These are phyloP conservation scores for Dasysyrphus albostriatus DNA, from an alignment of 2,888 invertebrate species.

Conservation along the genomic window DNA sequence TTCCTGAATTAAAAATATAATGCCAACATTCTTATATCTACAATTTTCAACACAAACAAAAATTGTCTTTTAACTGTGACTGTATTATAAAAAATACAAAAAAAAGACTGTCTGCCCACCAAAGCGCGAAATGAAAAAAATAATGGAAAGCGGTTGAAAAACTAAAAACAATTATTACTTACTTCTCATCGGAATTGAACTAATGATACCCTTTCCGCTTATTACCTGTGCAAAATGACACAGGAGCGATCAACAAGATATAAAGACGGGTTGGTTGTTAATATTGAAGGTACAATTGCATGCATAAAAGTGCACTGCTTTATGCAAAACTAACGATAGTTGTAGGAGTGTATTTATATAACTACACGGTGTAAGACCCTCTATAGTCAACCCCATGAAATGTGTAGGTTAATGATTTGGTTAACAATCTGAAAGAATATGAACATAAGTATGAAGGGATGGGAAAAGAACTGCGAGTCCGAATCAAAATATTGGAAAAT, in stretches of 20 bases:
- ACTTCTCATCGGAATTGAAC: constrained; percentile 49
- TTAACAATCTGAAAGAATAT: not conserved
- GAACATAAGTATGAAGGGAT: no score
- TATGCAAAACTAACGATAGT: constrained; percentile 5
- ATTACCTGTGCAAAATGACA: constrained; percentile 70
- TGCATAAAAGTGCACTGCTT: constrained; percentile 18
- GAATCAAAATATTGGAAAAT: not conserved
- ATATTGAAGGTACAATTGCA: not conserved
- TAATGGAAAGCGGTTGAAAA: constrained; percentile 55
- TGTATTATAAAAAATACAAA: not conserved
- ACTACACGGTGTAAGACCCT: not conserved
- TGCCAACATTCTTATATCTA: no score
- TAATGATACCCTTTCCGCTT: constrained; percentile 74
- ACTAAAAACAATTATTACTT: constrained; percentile 61
- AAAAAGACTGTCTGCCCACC: constrained; percentile 38
- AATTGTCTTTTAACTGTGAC: not conserved
- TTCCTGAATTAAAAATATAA: no score
- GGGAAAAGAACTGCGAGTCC: not conserved
- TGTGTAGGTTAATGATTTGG: not conserved
- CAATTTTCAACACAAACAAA: not conserved
- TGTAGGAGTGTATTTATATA: not conserved
- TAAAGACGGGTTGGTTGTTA: constrained; percentile 17
- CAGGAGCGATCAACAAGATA: constrained; percentile 26
- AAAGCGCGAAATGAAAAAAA: constrained; percentile 70
- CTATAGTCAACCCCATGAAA: not conserved